These are phyloP conservation scores for Danio kyathit DNA, from an alignment of 2,797 vertebrate genomes.

Conservation along the genomic window DNA sequence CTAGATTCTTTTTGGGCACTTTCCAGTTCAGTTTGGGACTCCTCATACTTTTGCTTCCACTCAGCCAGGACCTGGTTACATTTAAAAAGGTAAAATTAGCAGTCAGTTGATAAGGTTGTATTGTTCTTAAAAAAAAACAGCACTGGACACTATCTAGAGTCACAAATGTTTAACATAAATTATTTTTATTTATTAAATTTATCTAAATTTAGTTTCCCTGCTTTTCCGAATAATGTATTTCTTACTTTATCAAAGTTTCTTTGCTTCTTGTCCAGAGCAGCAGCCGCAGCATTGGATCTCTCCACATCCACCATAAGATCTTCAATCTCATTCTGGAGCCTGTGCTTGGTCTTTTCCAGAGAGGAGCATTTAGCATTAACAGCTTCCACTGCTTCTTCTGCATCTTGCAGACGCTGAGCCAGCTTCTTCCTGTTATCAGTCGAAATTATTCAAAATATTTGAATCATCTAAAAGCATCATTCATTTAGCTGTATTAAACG, in stretches of 20 bases:
- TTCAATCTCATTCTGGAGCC: conserved; percentile 89
- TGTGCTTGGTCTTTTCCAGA: conserved; percentile 87
- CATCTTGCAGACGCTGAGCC: conserved; percentile 83
- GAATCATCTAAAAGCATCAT: too few relatives aligned
- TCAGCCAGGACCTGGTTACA: conserved; percentile 76
- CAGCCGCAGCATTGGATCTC: conserved; percentile 81
- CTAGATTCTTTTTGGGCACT: conserved; percentile 77
- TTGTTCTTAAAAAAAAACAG: too few relatives aligned
- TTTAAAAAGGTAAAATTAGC: too few relatives aligned
- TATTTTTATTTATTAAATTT: too few relatives aligned
- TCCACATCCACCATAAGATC: conserved; percentile 91
- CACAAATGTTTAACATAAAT: neutral
- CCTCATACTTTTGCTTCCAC: conserved; percentile 81
- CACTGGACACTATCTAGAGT: too few relatives aligned
- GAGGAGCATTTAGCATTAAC: conserved; percentile 86
- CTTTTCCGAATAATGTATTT: too few relatives aligned
- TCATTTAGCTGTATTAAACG: too few relatives aligned
- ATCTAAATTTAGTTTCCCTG: neutral
- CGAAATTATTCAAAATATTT: too few relatives aligned
- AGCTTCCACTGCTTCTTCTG: conserved; percentile 82
- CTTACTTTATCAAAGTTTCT: conserved; percentile 89
- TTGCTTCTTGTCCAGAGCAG: conserved; percentile 88
- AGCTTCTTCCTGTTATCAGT: conserved; percentile 72
- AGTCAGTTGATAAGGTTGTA: too few relatives aligned
- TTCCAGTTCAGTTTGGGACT: conserved; percentile 77